A percentile compares a stretch with the other conserved stretches of the same genome.
These are phyloP conservation scores for Pygocentrus nattereri DNA, from an alignment of 2,797 vertebrate genomes.

Conservation along the genomic window DNA sequence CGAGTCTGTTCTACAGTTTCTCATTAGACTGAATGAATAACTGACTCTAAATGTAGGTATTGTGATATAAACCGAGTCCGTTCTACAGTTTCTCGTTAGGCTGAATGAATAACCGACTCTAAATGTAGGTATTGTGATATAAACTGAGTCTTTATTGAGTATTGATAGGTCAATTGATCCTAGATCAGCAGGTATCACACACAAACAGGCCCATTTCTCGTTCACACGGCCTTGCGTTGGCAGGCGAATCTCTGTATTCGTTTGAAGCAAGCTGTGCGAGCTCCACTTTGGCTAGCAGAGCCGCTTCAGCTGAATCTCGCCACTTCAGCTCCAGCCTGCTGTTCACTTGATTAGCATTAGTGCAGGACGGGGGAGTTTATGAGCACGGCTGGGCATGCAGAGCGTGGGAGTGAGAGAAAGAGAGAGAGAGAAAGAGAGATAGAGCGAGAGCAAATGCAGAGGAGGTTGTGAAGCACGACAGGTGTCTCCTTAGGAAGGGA, in stretches of 20 bases:
- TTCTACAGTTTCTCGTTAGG: too few species aligned
- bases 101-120: too few species aligned
- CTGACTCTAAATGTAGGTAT: too few species aligned
- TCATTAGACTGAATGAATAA: too few species aligned
- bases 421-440: slow-evolving; percentile 16
- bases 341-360: slow-evolving; percentile 53
- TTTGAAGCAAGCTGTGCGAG: not conserved
- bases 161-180: too few species aligned
- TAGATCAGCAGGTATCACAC: too few species aligned
- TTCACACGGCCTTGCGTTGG: not conserved
- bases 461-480: slow-evolving; percentile 43
- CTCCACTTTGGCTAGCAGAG: not conserved
- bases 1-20: too few species aligned
- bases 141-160: too few species aligned
- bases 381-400: slow-evolving; percentile 27
- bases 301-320: slow-evolving; percentile 30
- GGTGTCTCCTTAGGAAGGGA: slow-evolving; percentile 34
- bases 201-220: not conserved
- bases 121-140: too few species aligned
- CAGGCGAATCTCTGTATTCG: not conserved
- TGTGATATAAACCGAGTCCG: too few species aligned
- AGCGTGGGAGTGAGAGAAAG: slow-evolving; percentile 44
- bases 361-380: slow-evolving; percentile 38
- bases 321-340: slow-evolving; percentile 36
- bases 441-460: slow-evolving; percentile 30